These are phyloP conservation scores for Ametastegia equiseti DNA, from an alignment of 2,888 invertebrate species.

Conservation along the genomic window DNA sequence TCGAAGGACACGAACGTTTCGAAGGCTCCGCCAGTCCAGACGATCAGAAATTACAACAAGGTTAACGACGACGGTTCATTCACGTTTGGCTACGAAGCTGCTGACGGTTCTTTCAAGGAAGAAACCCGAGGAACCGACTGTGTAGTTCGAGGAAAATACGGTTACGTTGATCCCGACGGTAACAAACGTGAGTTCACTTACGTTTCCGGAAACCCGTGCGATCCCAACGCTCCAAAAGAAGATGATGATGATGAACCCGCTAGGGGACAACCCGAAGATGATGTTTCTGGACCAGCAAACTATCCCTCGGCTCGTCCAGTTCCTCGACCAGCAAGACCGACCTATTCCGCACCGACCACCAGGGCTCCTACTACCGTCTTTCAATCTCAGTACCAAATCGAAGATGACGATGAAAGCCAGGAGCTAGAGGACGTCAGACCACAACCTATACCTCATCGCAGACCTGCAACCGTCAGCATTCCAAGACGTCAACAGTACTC, in stretches of 20 bases:
- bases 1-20: slow-evolving; percentile 78
- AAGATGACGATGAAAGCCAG: slow-evolving; percentile 77
- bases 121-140: slow-evolving; percentile 92
- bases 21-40: slow-evolving; percentile 88
- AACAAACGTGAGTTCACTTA: slow-evolving; percentile 92
- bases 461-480: slow-evolving; percentile 72
- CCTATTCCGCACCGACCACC: slow-evolving; percentile 74
- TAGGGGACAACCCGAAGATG: slow-evolving; percentile 79
- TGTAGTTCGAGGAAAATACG: slow-evolving; percentile 91
- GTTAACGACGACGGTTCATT: slow-evolving; percentile 92
- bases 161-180: slow-evolving; percentile 91
- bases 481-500: slow-evolving; percentile 61
- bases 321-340: slow-evolving; percentile 74
- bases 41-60: slow-evolving; percentile 90
- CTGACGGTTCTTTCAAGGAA: slow-evolving; percentile 90
- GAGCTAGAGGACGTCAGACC: slow-evolving; percentile 78
- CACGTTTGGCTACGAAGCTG: slow-evolving; percentile 91
- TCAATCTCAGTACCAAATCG: slow-evolving; percentile 82
- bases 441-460: slow-evolving; percentile 77
- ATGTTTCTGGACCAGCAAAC: slow-evolving; percentile 80
- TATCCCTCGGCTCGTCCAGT: slow-evolving; percentile 79
- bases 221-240: slow-evolving; percentile 88
- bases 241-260: slow-evolving; percentile 80
- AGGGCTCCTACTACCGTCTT: slow-evolving; percentile 83
- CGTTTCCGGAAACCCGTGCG: slow-evolving; percentile 91